These are phyloP conservation scores for Cataglyphis hispanica DNA, from an alignment of 1,140 invertebrate species.

Conservation along the genomic window DNA sequence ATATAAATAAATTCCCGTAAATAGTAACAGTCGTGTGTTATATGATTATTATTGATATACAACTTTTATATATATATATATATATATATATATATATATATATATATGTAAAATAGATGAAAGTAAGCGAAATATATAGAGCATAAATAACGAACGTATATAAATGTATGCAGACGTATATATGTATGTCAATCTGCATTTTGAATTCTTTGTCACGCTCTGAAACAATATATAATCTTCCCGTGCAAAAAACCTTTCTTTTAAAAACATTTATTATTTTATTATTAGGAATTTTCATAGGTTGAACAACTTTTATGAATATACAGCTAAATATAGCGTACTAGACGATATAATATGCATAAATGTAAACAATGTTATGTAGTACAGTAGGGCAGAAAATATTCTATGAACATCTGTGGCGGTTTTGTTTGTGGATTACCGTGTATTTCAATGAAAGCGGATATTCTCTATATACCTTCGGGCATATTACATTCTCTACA, in stretches of 20 bases:
- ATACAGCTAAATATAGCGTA: not conserved
- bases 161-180: slow-evolving; percentile 23
- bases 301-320: slow-evolving; percentile 11
- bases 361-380: slow-evolving; percentile 24
- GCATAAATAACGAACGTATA: not conserved
- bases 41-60: slow-evolving; percentile 6
- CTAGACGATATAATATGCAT: not conserved
- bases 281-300: not conserved
- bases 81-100: too few relatives aligned
- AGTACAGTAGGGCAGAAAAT: slow-evolving; percentile 36
- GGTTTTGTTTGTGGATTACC: slow-evolving; percentile 42
- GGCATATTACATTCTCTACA: slow-evolving; percentile 30
- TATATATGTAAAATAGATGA: too few relatives aligned
- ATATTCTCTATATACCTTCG: slow-evolving; percentile 37
- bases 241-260: not conserved
- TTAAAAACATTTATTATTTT: slow-evolving; percentile 9
- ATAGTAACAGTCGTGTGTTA: slow-evolving; percentile 8
- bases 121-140: slow-evolving; percentile 9
- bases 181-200: slow-evolving; percentile 7
- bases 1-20: slow-evolving; percentile 20
- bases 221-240: not conserved
- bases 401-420: slow-evolving; percentile 16
- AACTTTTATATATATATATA: not conserved
- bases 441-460: slow-evolving; percentile 53
- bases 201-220: not conserved